Evolutionary conservation across 2,113 vertebrate genomes (phyloP), one percentile per base, ranked within the genome.

Genomic region (Pterophyllum scalare): DNA sequence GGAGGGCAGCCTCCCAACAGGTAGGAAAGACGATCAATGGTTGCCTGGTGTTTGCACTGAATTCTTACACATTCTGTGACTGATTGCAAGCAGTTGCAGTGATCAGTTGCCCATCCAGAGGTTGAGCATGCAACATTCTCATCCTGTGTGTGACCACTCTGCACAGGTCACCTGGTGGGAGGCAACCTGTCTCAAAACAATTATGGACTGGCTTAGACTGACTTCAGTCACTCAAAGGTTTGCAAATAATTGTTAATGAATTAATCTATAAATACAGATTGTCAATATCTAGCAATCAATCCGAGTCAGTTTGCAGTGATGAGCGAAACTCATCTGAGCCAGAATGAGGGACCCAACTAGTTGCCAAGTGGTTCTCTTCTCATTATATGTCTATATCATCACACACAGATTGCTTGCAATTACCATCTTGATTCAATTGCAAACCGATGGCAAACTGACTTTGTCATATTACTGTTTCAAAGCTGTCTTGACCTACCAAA

Each of bases 181-280:
- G 8, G 7, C 22, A n/a, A 40, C 19, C 52, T 54, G 52, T 54
- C 49, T 54, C 8, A 20, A 8, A 54, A 20, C 52, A 9, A 20
- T 0, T 31, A 12, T 20, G n/a, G 60, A n/a, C 33, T n/a, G 19
- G 3, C 60, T 61, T 61, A 17, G 59, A 61, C 1, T 0, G 15
- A 65, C n/a, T 17, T 40, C n/a, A 22, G 7, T 40, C 33, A 0
- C 2, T 43, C n/a, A 43, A 11, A 40, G 35, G 20, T 22, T 3
- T 64, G 7, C 0, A 64, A 40, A 20, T 7, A 15, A 35, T 22
- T 1, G 12, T 14, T 22, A n/a, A n/a, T n/a, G n/a, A n/a, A n/a
- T n/a, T n/a, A 40, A 40, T 14, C 60, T 62, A 64, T 22, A 40
- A 40, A 64, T 4, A 28, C 28, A 28, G 28, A 28, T 4, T 28